A percentile compares a stretch with the other conserved stretches of the same genome.
Evolutionary conservation across 2,888 invertebrate genomes (phyloP).

Genomic region (Gortyna flavago): DNA sequence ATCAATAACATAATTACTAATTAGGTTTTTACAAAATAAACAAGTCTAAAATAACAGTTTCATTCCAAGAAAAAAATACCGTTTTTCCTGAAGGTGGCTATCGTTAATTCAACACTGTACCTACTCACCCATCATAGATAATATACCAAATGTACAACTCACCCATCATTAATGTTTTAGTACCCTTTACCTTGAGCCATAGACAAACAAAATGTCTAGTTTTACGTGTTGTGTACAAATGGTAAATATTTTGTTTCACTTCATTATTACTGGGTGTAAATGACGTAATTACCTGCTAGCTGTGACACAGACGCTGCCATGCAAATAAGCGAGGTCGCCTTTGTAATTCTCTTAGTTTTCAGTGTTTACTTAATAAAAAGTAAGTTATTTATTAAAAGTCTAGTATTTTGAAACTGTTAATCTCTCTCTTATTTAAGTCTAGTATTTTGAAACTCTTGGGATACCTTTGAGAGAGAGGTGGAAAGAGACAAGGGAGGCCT

Average conservation of each 20-base stretch:
- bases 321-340: constrained; percentile 42
- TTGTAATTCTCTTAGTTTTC: constrained; percentile 15
- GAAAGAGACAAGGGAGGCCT: too few relatives aligned
- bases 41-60: neutral
- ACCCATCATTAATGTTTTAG: constrained; percentile 40
- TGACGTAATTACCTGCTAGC: constrained; percentile 38
- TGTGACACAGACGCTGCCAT: constrained; percentile 13
- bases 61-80: constrained; percentile 6
- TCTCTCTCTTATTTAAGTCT: too few relatives aligned
- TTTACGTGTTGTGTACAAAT: constrained; percentile 34
- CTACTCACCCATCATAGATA: neutral
- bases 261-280: constrained; percentile 5
- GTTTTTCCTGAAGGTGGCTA: constrained; percentile 27
- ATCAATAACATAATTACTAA: neutral
- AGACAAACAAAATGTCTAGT: constrained; percentile 44
- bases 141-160: too few relatives aligned
- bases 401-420: neutral
- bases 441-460: neutral
- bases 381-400: neutral
- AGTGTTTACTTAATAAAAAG: constrained; percentile 10
- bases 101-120: constrained; percentile 51
- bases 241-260: constrained; percentile 56
- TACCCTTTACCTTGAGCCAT: constrained; percentile 49
- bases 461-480: too few relatives aligned
- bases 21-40: neutral